Conservation (phyloP, 2,113 vertebrate species). For the Barbus barbus region DNA sequence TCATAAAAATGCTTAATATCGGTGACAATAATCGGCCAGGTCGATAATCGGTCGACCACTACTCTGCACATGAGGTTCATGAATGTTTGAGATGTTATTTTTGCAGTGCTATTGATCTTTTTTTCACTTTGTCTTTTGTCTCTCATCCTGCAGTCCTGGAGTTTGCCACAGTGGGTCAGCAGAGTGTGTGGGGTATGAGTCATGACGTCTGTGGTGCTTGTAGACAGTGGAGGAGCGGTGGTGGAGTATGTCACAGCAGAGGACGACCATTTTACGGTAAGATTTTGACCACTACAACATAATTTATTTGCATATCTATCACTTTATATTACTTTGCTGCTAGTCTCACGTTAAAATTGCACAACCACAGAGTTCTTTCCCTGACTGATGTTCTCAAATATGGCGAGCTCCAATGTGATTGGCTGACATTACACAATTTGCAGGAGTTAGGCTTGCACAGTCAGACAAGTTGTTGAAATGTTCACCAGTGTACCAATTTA, state of each 20-base stretch:
- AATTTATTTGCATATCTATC: neutral
- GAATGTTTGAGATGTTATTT: neutral
- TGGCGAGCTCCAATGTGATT: neutral
- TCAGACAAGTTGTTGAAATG: too few relatives aligned
- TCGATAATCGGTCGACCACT: too few relatives aligned
- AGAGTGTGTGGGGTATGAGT: conserved; percentile 76
- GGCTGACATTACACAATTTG: neutral
- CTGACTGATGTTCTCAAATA: neutral
- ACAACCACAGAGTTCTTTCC: neutral
- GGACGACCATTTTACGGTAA: conserved; percentile 68
- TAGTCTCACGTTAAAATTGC: neutral
- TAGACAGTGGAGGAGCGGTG: conserved; percentile 83
- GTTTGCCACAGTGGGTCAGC: conserved; percentile 43
- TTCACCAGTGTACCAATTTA: too few relatives aligned
- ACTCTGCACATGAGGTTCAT: neutral
- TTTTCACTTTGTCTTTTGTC: neutral
- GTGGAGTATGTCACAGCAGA: conserved; percentile 85
- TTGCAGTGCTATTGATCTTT: neutral
- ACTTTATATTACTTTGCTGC: neutral
- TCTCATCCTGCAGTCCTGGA: conserved; percentile 41
- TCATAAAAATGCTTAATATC: too few relatives aligned
- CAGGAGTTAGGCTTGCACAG: neutral
- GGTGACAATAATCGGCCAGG: too few relatives aligned
- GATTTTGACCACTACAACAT: neutral
- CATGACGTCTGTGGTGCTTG: conserved; percentile 90